phyloP scores from a whole-genome alignment of 2,888 invertebrate genomes.

The Tiliacea aurago region DNA sequence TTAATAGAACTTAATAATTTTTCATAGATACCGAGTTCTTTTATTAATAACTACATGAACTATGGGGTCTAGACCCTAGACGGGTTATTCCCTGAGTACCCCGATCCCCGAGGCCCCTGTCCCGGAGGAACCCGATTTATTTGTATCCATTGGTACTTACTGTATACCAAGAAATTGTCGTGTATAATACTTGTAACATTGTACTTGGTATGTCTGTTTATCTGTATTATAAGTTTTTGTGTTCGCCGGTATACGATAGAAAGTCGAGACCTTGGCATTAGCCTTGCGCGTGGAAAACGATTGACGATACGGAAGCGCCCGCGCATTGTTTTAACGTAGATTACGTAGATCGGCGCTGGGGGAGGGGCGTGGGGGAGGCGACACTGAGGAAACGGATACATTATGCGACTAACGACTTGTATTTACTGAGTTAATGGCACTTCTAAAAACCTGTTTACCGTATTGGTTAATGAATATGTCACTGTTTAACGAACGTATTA shows the following conservation, averaged over 20 bases:
- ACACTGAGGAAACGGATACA: constrained; percentile 73
- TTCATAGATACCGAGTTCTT: background rate
- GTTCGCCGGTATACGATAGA: constrained; percentile 74
- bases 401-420: constrained; percentile 69
- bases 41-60: background rate
- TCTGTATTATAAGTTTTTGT: constrained; percentile 61
- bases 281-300: constrained; percentile 87
- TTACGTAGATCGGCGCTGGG: constrained; percentile 72
- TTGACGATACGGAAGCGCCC: constrained; percentile 84
- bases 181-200: constrained; percentile 21
- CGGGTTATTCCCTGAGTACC: too few species aligned
- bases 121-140: too few species aligned
- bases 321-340: constrained; percentile 85
- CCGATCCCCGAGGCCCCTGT: too few species aligned
- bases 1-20: background rate
- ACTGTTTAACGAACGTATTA: constrained; percentile 50
- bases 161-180: constrained; percentile 5
- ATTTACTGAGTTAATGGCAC: constrained; percentile 63
- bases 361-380: constrained; percentile 47
- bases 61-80: background rate
- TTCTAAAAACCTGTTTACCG: constrained; percentile 58
- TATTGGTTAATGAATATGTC: constrained; percentile 57
- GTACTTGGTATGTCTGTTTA: constrained; percentile 37
- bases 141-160: background rate
- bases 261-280: constrained; percentile 89